Conservation (phyloP, 2,797 vertebrate species). For the Schizopygopsis pylzovi region DNA sequence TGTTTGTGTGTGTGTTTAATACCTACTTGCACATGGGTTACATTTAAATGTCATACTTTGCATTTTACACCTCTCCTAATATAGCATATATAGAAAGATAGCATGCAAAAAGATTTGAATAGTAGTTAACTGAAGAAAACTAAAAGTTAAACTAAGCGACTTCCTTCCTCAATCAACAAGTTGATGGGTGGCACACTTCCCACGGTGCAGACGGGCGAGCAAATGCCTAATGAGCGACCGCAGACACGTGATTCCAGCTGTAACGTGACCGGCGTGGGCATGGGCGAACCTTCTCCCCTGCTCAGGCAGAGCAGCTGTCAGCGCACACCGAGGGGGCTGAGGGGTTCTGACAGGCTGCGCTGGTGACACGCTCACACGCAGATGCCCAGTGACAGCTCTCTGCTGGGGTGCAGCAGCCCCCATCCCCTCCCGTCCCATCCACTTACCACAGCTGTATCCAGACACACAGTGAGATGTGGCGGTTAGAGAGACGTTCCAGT, state of each 20-base stretch:
- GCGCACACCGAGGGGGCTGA: slow-evolving; percentile 57
- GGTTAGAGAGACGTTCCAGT: slow-evolving; percentile 61
- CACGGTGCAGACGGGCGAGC: not conserved
- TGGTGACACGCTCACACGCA: slow-evolving; percentile 63
- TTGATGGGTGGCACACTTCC: not conserved
- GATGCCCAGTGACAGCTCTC: slow-evolving; percentile 80
- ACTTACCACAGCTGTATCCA: slow-evolving; percentile 70
- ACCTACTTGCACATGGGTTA: not conserved
- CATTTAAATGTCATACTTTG: not conserved
- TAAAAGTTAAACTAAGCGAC: slow-evolving; percentile 3
- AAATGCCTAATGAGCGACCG: slow-evolving; percentile 33
- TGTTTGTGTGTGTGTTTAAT: not conserved
- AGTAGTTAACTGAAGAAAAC: not conserved
- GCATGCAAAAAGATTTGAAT: not conserved
- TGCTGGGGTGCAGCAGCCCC: slow-evolving; percentile 76
- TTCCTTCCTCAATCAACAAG: slow-evolving; percentile 16
- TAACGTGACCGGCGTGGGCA: slow-evolving; percentile 23
- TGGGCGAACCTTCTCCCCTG: not conserved
- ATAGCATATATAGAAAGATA: not conserved
- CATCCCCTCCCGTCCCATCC: slow-evolving; percentile 50
- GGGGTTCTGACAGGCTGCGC: slow-evolving; percentile 78
- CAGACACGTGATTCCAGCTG: slow-evolving; percentile 44
- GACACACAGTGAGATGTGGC: slow-evolving; percentile 53
- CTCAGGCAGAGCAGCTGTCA: slow-evolving; percentile 53
- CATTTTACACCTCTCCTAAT: not conserved